Evolutionary conservation across 2,888 invertebrate species (phyloP), one percentile per base, ranked within the genome.

Genomic region (Subacronicta megacephala): DNA sequence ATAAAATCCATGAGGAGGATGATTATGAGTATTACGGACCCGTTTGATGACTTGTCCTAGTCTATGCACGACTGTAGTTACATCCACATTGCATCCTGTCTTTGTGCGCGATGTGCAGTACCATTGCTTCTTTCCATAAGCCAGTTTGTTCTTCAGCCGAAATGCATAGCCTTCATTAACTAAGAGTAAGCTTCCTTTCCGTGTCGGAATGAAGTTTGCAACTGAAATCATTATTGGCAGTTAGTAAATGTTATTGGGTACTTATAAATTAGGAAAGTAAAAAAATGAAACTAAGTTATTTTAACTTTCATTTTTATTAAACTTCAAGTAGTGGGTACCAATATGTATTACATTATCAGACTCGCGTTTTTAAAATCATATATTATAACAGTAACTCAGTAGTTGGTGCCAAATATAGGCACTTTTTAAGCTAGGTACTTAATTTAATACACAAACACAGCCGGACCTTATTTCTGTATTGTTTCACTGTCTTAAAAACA

Each of bases 41-140:
- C 92, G 75, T 54, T 89, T 83, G 10, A 93, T 88, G 13, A 88
- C 58, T 44, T 78, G 88, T 1, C 87, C 87, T 2, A 80, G 67
- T n/a, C 82, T 77, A 29, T 87, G 85, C 1, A 87, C 68, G 0
- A 85, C 84, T 0, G 92, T 92, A 3, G 88, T 92, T 1, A 92
- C 82, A 56, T 90, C 92, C 9, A 90, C 93, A n/a, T 85, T 87
- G 59, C 93, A 93, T 13, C 92, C 92, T 1, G 90, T 88, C 65
- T 92, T 92, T 0, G 82, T 86, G 2, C 93, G 80, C 0, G 90
- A 90, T 26, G 88, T 90, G 50, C 93, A 93, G 59, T 93, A 93
- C 93, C 93, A 93, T 58, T 93, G 93, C 54, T 92, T 92, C 73
- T 91, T 93, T 23, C 93, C 92, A 71, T 92, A 90, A 0, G 93